Percentiles rank a stretch among this genome's conserved stretches.
phyloP scores from a whole-genome alignment of 2,113 vertebrate species.

The Gulo gulo region DNA sequence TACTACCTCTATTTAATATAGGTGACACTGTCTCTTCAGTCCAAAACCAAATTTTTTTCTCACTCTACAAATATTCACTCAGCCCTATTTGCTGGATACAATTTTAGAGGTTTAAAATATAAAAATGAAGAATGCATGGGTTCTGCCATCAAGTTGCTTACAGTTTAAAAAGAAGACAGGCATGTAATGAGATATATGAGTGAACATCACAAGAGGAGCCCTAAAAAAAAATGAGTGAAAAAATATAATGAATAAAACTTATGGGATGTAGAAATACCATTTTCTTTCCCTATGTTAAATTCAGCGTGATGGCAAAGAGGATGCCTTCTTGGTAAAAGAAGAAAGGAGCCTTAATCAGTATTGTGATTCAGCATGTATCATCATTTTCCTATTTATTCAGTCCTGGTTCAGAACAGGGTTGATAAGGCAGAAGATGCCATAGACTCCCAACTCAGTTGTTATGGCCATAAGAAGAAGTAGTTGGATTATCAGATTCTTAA shows the following conservation, averaged over 20 bases:
- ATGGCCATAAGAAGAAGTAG: background rate
- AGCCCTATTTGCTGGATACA: background rate
- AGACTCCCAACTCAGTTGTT: background rate
- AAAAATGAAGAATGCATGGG: background rate
- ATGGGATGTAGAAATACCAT: background rate
- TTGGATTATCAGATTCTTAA: background rate
- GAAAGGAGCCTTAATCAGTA: background rate
- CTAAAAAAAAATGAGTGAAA: background rate
- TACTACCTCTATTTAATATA: background rate
- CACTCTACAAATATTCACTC: background rate
- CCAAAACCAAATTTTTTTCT: background rate
- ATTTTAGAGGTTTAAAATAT: background rate
- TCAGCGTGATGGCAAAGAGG: background rate
- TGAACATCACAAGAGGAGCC: background rate
- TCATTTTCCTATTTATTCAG: background rate
- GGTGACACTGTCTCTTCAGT: background rate
- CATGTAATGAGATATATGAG: background rate
- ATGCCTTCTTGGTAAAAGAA: accelerated
- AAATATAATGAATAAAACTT: background rate
- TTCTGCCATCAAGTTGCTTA: background rate
- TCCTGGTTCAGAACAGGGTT: background rate
- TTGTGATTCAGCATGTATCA: accelerated
- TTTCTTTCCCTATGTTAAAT: background rate
- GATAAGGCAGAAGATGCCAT: background rate
- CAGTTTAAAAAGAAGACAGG: background rate